Conservation (phyloP, 2,888 invertebrate genomes). For the Rhagium mordax region DNA sequence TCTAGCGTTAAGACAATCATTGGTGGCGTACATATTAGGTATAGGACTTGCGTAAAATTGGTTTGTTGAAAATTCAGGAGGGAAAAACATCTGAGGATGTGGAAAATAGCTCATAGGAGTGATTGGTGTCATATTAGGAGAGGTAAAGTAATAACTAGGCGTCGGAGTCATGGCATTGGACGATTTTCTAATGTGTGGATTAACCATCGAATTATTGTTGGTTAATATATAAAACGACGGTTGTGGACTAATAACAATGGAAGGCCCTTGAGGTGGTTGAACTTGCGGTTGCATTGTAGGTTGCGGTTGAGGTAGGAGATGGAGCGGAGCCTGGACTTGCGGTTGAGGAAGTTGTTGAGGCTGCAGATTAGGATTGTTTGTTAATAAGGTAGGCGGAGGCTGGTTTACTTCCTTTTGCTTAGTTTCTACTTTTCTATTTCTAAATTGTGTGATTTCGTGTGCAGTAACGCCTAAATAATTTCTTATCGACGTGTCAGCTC, state of each 20-base stretch:
- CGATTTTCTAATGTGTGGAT: conserved; percentile 41
- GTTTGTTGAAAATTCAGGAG: conserved; percentile 54
- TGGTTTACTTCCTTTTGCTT: conserved; percentile 15
- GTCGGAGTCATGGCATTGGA: conserved; percentile 48
- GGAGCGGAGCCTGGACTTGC: neutral
- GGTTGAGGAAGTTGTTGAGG: neutral
- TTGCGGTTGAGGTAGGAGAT: neutral
- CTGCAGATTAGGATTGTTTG: conserved; percentile 40
- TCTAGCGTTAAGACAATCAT: conserved; percentile 45
- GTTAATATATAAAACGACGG: conserved; percentile 18
- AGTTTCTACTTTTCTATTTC: conserved; percentile 38
- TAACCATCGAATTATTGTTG: conserved; percentile 10
- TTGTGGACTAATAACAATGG: conserved; percentile 40
- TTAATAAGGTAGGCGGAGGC: conserved; percentile 21
- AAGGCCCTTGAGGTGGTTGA: conserved; percentile 29
- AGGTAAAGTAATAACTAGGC: conserved; percentile 32
- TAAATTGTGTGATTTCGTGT: conserved; percentile 51
- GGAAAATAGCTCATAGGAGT: conserved; percentile 35
- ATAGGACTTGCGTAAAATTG: conserved; percentile 40
- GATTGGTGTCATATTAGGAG: conserved; percentile 51
- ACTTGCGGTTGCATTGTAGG: neutral
- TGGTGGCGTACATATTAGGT: conserved; percentile 25
- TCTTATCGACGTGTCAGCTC: conserved; percentile 54
- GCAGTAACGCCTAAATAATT: conserved; percentile 57
- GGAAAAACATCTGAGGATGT: conserved; percentile 51